A percentile compares a stretch with the other conserved stretches of the same genome.
Conservation (phyloP, 2,888 invertebrate species). For the Petrolisthes cinctipes region DNA sequence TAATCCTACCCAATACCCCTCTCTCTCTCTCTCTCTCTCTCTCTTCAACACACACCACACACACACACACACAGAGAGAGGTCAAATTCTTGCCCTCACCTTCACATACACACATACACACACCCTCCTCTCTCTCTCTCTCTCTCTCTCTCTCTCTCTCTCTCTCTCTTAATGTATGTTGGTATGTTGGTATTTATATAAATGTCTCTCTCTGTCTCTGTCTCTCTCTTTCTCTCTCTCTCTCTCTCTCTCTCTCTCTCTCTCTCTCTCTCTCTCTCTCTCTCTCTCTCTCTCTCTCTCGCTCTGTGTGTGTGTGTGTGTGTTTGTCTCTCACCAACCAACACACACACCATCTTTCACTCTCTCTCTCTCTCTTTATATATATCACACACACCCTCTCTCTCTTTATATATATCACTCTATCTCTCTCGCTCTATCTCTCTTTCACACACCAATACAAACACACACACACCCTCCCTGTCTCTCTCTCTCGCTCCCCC, state of each 20-base stretch:
- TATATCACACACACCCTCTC: conserved; percentile 15
- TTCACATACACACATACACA: not conserved
- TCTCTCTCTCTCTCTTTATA: conserved; percentile 30
- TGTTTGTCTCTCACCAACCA: conserved; percentile 2
- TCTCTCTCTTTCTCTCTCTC: conserved; percentile 20
- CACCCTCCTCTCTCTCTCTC: conserved; percentile 7
- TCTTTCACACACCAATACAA: too few relatives aligned
- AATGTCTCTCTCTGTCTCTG: not conserved
- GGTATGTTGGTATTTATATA: not conserved
- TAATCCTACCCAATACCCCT: not conserved
- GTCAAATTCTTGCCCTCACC: too few relatives aligned
- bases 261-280: not conserved
- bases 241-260: conserved; percentile 1
- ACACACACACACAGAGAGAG: too few relatives aligned
- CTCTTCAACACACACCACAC: too few relatives aligned
- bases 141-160: conserved; percentile 13
- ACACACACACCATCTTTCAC: not conserved
- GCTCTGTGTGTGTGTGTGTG: not conserved
- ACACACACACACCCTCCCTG: too few relatives aligned
- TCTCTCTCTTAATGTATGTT: not conserved
- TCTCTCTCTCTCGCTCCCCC: too few relatives aligned
- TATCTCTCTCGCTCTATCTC: conserved; percentile 6
- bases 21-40: not conserved
- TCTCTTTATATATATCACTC: not conserved
- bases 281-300: conserved; percentile 5